Conservation (phyloP, 2,797 vertebrate genomes). For the Muscicapa comitata region DNA sequence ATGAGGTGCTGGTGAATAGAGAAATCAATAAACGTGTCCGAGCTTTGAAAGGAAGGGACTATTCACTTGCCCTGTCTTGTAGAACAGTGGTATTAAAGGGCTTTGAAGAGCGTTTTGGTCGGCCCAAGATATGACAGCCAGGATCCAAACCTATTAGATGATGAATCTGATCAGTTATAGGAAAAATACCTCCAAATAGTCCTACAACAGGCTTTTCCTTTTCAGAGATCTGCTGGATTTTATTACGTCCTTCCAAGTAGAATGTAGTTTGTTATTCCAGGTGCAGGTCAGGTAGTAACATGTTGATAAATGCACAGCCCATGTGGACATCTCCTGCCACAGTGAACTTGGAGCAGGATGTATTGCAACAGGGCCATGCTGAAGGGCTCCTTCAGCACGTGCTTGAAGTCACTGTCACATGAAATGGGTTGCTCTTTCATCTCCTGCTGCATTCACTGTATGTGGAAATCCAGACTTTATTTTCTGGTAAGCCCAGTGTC, state of each 20-base stretch:
- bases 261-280: not conserved
- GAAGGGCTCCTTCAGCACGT: not conserved
- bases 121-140: not conserved
- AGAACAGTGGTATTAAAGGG: not conserved
- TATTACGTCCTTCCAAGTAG: not conserved
- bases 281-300: not conserved
- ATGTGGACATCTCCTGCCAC: not conserved
- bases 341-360: not conserved
- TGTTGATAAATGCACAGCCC: not conserved
- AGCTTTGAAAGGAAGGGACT: not conserved
- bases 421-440: not conserved
- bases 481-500: not conserved
- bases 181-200: not conserved
- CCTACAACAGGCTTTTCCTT: not conserved
- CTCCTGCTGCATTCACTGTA: not conserved
- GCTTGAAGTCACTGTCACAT: not conserved
- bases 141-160: not conserved
- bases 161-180: not conserved
- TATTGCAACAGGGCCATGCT: not conserved
- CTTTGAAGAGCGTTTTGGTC: not conserved
- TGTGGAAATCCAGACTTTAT: not conserved
- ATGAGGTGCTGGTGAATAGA: constrained; percentile 22
- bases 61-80: not conserved
- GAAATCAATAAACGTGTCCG: not conserved
- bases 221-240: not conserved